phyloP scores from a whole-genome alignment of 1,140 invertebrate species.

The Zaprionus ornatus region DNA sequence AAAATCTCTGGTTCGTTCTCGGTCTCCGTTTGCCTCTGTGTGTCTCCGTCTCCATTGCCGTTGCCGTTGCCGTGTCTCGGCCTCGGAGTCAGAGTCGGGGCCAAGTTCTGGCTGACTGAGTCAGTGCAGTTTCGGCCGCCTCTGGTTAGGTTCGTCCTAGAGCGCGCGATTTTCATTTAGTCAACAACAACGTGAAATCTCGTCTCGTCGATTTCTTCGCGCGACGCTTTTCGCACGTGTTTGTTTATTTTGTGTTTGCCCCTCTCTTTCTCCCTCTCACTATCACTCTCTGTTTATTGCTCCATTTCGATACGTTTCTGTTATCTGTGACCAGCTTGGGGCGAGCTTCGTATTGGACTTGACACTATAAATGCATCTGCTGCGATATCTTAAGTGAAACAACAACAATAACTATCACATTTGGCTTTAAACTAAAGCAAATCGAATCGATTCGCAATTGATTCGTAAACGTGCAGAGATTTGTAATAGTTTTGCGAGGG shows the following conservation, averaged over 20 bases:
- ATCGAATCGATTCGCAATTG: neutral
- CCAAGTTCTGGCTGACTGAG: constrained; percentile 28
- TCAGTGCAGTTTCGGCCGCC: constrained; percentile 74
- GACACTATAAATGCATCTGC: constrained; percentile 13
- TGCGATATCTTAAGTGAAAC: neutral
- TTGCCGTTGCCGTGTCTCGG: constrained; percentile 23
- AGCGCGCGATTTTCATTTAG: constrained; percentile 39
- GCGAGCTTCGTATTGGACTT: constrained; percentile 4
- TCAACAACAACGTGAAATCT: neutral
- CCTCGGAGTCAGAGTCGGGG: constrained; percentile 39
- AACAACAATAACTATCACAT: neutral
- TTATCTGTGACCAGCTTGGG: constrained; percentile 16
- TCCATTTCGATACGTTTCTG: neutral
- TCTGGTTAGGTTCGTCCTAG: constrained; percentile 58
- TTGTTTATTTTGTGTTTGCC: constrained; percentile 24
- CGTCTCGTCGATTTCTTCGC: neutral
- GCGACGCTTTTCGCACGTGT: constrained; percentile 19
- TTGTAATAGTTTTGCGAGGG: neutral
- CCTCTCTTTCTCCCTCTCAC: neutral
- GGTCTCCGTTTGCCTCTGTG: constrained; percentile 10
- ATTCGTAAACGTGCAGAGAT: constrained; percentile 5
- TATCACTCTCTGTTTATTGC: neutral
- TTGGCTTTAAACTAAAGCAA: neutral
- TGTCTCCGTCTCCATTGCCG: constrained; percentile 29
- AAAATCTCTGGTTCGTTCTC: constrained; percentile 31